These are phyloP conservation scores for Cryptocheilus praepositus DNA, from an alignment of 2,888 invertebrate species.

Conservation along the genomic window DNA sequence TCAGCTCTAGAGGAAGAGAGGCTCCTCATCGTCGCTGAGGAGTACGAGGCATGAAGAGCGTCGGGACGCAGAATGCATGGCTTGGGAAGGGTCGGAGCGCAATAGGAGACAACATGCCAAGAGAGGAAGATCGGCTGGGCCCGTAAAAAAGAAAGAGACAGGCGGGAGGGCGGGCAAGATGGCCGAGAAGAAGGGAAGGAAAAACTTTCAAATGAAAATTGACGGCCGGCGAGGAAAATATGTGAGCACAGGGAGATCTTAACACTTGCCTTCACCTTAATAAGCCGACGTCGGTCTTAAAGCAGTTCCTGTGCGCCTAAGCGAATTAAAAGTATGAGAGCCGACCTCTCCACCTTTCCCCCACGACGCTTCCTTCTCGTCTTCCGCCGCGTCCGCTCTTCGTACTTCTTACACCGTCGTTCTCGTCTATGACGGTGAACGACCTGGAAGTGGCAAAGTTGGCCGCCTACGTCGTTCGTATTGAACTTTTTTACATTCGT, in stretches of 20 bases:
- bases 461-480: constrained; percentile 37
- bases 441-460: constrained; percentile 35
- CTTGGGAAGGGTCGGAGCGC: not conserved
- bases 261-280: constrained; percentile 47
- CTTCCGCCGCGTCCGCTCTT: not conserved
- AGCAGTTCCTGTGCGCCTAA: constrained; percentile 41
- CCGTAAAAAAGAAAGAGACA: not conserved
- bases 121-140: constrained; percentile 23
- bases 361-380: constrained; percentile 9
- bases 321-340: constrained; percentile 53
- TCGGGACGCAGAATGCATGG: not conserved
- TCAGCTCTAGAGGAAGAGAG: constrained; percentile 26
- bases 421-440: not conserved
- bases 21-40: constrained; percentile 31
- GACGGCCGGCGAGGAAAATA: constrained; percentile 52
- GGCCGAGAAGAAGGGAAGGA: constrained; percentile 13
- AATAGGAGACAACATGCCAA: not conserved
- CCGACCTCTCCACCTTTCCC: constrained; percentile 4
- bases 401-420: not conserved
- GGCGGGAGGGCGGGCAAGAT: not conserved
- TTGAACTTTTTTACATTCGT: constrained; percentile 56
- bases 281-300: constrained; percentile 41
- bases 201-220: constrained; percentile 58
- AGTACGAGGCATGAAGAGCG: constrained; percentile 12
- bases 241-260: constrained; percentile 45